Percentiles rank a stretch among this genome's conserved stretches.
Conservation (phyloP, 2,888 invertebrate genomes). For the Dicranocentrus wangi region DNA sequence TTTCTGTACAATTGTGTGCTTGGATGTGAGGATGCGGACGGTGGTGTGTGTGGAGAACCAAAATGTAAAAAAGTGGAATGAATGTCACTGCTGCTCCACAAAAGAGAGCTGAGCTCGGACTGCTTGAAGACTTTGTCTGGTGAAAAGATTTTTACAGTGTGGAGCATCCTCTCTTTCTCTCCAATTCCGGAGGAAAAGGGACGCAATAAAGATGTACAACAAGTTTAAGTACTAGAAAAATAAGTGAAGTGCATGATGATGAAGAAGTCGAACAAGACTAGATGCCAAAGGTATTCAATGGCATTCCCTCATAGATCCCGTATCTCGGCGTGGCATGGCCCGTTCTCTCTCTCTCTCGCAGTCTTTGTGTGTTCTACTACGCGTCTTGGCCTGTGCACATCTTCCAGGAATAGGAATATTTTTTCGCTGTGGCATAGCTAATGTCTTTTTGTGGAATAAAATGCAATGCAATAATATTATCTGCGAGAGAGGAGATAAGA, state of each 20-base stretch:
- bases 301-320: slow-evolving; percentile 49
- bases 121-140: slow-evolving; percentile 36
- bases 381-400: too few species aligned
- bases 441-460: slow-evolving; percentile 35
- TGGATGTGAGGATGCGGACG: too few species aligned
- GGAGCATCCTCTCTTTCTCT: slow-evolving; percentile 11
- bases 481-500: neutral
- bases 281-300: slow-evolving; percentile 44
- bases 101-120: slow-evolving; percentile 39
- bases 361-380: neutral
- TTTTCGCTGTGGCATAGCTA: slow-evolving; percentile 21
- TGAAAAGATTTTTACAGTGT: slow-evolving; percentile 45
- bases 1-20: too few species aligned
- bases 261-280: slow-evolving; percentile 41
- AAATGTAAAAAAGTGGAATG: too few species aligned
- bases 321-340: neutral
- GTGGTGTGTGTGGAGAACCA: too few species aligned
- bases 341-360: neutral
- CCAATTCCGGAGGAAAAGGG: neutral
- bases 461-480: neutral
- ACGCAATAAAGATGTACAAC: slow-evolving; percentile 37
- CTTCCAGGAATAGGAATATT: slow-evolving; percentile 19
- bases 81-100: slow-evolving; percentile 32
- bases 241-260: slow-evolving; percentile 62
- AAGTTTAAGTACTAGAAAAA: slow-evolving; percentile 55